Base-by-base conservation (phyloP, 2,888 invertebrate species). In the Choreutis nemorana region DNA sequence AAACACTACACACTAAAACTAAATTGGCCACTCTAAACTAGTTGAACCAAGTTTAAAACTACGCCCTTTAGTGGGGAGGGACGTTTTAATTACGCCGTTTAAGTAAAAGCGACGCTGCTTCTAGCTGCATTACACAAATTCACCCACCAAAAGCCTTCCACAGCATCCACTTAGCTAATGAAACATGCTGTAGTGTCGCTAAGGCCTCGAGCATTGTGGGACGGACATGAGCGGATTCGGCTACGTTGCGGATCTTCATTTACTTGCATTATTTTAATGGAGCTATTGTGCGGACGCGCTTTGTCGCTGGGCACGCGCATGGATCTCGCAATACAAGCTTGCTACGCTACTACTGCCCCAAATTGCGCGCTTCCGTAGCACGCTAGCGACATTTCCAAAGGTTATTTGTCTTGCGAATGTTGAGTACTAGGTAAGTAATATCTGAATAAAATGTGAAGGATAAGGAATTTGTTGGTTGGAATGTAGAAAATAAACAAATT, bases 231-330 rank as follows among this genome's bases (percentile, higher is more conserved):
- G 48, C 60, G 64, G 68, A 67, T 72, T 68, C 65, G 71, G 66
- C 50, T 58, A 61, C 65, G 67, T 70, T 65, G 62, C 71, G 68
- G 72, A 71, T 77, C 72, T 77, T 75, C 77, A 75, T 78, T 77
- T 78, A 77, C 77, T 77, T 75, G 75, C 77, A 77, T 78, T 78
- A 78, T 78, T 78, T 78, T 78, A 78, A 78, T 78, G 78, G 75
- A 75, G 68, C 71, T 58, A 78, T 78, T 77, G 78, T 78, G 52
- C 58, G 66, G 64, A 65, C 65, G 75, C 67, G 72, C 73, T 77
- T 75, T 77, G 75, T 78, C 70, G 63, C 51, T n/a, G n/a, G n/a
- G 56, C 54, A 49, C 58, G 57, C 64, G 60, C 55, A 60, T 59
- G 53, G 55, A 61, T 53, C 62, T 63, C 55, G 64, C 41, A 58